Conservation (phyloP, 2,797 vertebrate genomes). For the Phataginus tricuspis region DNA sequence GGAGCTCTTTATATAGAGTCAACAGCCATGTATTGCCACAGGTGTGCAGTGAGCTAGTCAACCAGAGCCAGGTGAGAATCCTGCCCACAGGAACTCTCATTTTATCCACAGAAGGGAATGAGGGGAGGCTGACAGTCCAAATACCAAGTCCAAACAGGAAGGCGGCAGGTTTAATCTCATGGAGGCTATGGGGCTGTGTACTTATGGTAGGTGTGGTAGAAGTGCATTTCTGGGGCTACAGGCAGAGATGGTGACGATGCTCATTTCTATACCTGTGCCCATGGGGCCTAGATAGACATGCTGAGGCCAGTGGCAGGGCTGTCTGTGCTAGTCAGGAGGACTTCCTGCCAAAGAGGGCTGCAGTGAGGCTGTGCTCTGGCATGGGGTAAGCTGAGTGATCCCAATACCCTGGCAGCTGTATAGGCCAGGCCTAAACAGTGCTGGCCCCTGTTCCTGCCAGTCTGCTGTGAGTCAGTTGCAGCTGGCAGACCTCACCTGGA, state of each 20-base stretch:
- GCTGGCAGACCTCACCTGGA: neutral
- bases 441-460: neutral
- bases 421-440: neutral
- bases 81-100: too few species aligned
- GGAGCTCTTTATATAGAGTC: too few species aligned
- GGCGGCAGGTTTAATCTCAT: neutral
- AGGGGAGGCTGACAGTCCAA: neutral
- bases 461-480: neutral
- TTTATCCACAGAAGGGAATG: rapidly evolving
- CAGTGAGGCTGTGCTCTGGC: neutral
- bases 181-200: neutral
- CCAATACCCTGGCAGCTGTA: neutral
- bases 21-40: too few species aligned
- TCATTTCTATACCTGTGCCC: neutral
- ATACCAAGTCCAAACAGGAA: neutral
- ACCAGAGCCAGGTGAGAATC: too few species aligned
- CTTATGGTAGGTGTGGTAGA: neutral
- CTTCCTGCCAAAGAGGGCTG: neutral
- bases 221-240: neutral
- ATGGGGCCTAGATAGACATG: neutral
- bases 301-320: neutral
- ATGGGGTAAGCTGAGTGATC: neutral
- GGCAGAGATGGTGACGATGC: neutral
- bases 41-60: too few species aligned
- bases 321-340: neutral